A percentile compares a stretch with the other conserved stretches of the same genome.
Evolutionary conservation across 2,113 vertebrate species (phyloP).

Genomic region (Synchiropus splendidus): DNA sequence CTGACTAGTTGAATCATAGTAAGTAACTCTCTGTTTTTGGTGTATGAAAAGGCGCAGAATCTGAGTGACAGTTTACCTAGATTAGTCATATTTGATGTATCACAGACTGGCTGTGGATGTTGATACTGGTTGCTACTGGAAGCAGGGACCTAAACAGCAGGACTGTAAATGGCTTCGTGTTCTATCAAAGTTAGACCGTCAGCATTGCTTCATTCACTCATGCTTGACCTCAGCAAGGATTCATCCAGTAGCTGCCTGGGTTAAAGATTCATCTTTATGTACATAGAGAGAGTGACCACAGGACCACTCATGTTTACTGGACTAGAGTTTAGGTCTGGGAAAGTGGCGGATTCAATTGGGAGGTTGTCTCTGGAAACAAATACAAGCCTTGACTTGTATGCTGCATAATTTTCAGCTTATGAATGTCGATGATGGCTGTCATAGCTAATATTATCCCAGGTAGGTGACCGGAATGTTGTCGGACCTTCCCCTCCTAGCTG

Average conservation of each 20-base stretch:
- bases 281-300: constrained; percentile 29
- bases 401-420: background rate
- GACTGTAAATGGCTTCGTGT: too few relatives aligned
- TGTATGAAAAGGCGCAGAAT: too few relatives aligned
- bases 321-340: background rate
- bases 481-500: constrained; percentile 16
- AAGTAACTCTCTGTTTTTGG: too few relatives aligned
- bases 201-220: background rate
- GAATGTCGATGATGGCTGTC: background rate
- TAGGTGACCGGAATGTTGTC: constrained; percentile 27
- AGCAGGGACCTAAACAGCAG: too few relatives aligned
- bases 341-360: constrained; percentile 16
- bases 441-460: background rate
- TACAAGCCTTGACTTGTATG: constrained; percentile 29
- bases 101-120: too few relatives aligned
- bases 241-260: constrained; percentile 23
- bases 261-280: constrained; percentile 52
- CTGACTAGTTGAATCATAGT: too few relatives aligned
- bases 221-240: constrained; percentile 3
- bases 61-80: too few relatives aligned
- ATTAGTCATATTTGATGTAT: too few relatives aligned
- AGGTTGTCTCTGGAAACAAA: constrained; percentile 13
- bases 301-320: constrained; percentile 3
- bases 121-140: too few relatives aligned
- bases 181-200: too few relatives aligned